Percentiles rank a stretch among this genome's conserved stretches.
Evolutionary conservation across 2,797 vertebrate genomes (phyloP).

Genomic region (Catharus ustulatus): DNA sequence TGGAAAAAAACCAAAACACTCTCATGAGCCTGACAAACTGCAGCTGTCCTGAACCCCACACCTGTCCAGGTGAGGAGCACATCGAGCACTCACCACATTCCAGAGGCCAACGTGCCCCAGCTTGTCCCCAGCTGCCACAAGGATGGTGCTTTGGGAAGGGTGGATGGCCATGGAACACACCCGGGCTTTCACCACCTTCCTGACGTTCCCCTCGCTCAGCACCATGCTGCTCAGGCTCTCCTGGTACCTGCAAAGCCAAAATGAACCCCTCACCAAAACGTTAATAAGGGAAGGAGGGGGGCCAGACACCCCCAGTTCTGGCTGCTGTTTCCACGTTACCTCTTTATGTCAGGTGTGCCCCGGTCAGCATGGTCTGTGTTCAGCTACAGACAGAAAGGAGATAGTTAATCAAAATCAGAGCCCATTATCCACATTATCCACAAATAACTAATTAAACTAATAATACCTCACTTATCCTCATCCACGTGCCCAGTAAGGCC

Average conservation of each 20-base stretch:
- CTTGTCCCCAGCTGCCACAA: slow-evolving; percentile 87
- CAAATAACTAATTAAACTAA: background rate
- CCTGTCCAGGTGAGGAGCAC: background rate
- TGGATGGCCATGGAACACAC: slow-evolving; percentile 86
- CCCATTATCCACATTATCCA: background rate
- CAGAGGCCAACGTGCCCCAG: slow-evolving; percentile 86
- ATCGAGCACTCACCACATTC: slow-evolving; percentile 80
- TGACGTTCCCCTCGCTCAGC: slow-evolving; percentile 72
- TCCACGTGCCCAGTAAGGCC: slow-evolving; percentile 78
- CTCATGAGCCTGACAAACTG: background rate
- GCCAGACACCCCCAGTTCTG: fast-evolving
- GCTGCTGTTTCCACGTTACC: slow-evolving; percentile 45
- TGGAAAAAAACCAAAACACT: fast-evolving
- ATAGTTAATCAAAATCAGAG: background rate
- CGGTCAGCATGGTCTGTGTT: background rate
- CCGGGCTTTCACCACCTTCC: slow-evolving; percentile 81
- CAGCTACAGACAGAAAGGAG: slow-evolving; percentile 23
- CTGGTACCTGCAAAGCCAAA: slow-evolving; percentile 77
- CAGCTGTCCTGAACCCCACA: background rate
- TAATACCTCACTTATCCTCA: slow-evolving; percentile 78
- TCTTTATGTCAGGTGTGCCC: slow-evolving; percentile 18
- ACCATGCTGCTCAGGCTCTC: slow-evolving; percentile 77
- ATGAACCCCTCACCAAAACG: background rate
- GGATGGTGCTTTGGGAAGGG: slow-evolving; percentile 78
- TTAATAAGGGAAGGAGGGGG: background rate